Conservation (phyloP, 1,140 invertebrate species). For the Zaprionus camerounensis region DNA sequence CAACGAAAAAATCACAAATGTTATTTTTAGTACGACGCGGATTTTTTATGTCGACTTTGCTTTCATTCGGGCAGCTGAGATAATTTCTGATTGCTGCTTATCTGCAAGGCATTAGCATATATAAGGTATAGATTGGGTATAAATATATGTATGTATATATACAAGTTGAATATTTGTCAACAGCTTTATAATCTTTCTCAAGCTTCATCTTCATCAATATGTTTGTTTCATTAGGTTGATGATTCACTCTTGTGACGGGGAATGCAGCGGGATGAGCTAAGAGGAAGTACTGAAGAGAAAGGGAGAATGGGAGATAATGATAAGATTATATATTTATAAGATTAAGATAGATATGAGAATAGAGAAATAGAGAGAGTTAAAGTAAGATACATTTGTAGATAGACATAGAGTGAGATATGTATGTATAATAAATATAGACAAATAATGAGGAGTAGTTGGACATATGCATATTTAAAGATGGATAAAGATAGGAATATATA, state of each 20-base stretch:
- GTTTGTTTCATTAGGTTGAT: slow-evolving; percentile 21
- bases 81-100: neutral
- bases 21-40: slow-evolving; percentile 63
- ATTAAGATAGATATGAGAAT: no score
- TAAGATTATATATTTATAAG: no score
- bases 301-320: no score
- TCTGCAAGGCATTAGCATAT: neutral
- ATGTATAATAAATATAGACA: no score
- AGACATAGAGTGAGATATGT: no score
- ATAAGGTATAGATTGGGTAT: neutral
- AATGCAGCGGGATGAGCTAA: no score
- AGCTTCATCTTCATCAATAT: slow-evolving; percentile 5
- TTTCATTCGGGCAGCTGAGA: neutral
- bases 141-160: neutral
- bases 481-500: no score
- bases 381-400: no score
- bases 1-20: slow-evolving; percentile 28
- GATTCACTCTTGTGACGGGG: neutral
- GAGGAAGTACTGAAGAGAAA: no score
- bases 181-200: neutral
- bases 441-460: no score
- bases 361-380: no score
- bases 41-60: slow-evolving; percentile 1
- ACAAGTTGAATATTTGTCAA: neutral
- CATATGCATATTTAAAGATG: no score